These are phyloP conservation scores for Alcis repandata DNA, from an alignment of 2,888 invertebrate genomes.

Conservation along the genomic window DNA sequence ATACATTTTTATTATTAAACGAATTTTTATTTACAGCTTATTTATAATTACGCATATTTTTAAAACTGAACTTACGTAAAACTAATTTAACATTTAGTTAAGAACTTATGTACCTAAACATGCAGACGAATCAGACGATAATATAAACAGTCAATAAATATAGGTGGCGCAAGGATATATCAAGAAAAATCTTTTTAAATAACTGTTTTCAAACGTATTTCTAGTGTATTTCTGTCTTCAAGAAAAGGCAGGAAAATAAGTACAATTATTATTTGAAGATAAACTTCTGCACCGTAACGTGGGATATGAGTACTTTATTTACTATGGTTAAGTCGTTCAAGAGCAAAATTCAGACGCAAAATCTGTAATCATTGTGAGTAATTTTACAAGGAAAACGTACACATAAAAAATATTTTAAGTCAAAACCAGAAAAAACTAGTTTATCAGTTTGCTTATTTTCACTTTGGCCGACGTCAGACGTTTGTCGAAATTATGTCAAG, in stretches of 20 bases:
- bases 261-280: too few relatives aligned
- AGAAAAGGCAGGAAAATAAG: too few relatives aligned
- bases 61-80: neutral
- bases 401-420: too few relatives aligned
- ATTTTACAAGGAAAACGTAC: too few relatives aligned
- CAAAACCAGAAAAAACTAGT: neutral
- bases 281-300: too few relatives aligned
- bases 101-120: neutral
- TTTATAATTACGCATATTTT: neutral
- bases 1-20: slow-evolving; percentile 17
- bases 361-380: too few relatives aligned
- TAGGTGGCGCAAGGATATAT: neutral
- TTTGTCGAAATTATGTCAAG: slow-evolving; percentile 5
- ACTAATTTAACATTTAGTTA: neutral
- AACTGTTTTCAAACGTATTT: too few relatives aligned
- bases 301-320: too few relatives aligned
- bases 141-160: neutral
- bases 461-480: neutral
- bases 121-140: neutral
- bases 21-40: slow-evolving; percentile 7
- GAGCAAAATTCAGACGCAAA: too few relatives aligned
- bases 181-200: too few relatives aligned
- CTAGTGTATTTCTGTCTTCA: too few relatives aligned
- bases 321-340: too few relatives aligned
- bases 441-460: neutral